A percentile compares a stretch with the other conserved stretches of the same genome.
phyloP scores from a whole-genome alignment of 2,113 vertebrate species.

The western clawed frog (Xenopus tropicalis) region DNA sequence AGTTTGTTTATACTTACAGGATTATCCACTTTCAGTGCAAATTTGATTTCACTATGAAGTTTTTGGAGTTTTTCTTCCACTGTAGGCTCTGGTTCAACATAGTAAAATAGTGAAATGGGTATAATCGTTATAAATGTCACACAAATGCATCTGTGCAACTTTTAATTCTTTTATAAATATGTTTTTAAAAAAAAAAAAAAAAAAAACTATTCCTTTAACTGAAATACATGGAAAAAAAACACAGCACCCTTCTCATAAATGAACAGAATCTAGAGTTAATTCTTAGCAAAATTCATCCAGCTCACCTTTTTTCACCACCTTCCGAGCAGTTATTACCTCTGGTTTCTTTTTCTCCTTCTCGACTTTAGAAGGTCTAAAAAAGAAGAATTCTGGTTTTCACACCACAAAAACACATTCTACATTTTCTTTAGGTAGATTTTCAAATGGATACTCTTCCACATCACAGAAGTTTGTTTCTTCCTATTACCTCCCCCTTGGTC shows the following conservation, averaged over 20 bases:
- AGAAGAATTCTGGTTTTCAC: slow-evolving; percentile 12
- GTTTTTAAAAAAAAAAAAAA: not conserved
- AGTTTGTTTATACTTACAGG: slow-evolving; percentile 70
- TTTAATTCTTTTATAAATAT: too few species aligned
- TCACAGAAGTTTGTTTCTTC: not conserved
- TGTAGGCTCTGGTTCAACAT: slow-evolving; percentile 70
- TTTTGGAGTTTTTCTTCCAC: slow-evolving; percentile 93
- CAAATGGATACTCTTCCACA: not conserved
- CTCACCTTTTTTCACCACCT: slow-evolving; percentile 85
- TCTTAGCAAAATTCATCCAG: too few species aligned
- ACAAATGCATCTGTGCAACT: too few species aligned
- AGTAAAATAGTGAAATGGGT: too few species aligned
- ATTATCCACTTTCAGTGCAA: slow-evolving; percentile 93
- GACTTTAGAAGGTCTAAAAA: slow-evolving; percentile 68
- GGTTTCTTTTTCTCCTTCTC: slow-evolving; percentile 81
- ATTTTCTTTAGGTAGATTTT: not conserved
- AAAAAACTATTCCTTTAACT: too few species aligned
- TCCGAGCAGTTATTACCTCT: slow-evolving; percentile 70
- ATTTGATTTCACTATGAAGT: slow-evolving; percentile 94
- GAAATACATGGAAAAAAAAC: too few species aligned
- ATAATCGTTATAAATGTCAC: too few species aligned
- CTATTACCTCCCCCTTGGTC: slow-evolving; percentile 27
- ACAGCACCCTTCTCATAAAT: too few species aligned
- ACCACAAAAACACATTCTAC: not conserved
- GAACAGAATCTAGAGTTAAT: too few species aligned